phyloP scores from a whole-genome alignment of 2,888 invertebrate genomes.

The Conus canariensis region DNA sequence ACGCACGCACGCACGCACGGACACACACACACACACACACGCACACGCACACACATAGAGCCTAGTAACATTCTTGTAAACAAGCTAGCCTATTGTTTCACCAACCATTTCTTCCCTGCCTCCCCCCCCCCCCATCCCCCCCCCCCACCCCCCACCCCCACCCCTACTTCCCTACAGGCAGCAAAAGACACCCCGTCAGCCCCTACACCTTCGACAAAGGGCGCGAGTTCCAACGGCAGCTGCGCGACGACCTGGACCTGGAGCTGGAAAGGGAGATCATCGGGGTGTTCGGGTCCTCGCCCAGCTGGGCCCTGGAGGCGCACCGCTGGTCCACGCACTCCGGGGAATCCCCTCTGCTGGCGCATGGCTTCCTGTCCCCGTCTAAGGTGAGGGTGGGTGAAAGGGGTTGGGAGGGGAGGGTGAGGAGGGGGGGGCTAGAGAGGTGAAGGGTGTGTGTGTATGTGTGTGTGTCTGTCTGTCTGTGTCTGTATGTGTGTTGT shows the following conservation, averaged over 20 bases:
- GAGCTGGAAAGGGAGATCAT: constrained; percentile 56
- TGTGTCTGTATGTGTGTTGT: too few relatives aligned
- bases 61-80: not conserved
- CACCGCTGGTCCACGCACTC: constrained; percentile 65
- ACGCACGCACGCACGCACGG: too few relatives aligned
- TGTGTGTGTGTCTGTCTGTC: too few relatives aligned
- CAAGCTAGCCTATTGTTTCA: too few relatives aligned
- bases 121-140: too few relatives aligned
- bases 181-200: constrained; percentile 56
- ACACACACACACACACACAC: constrained; percentile 18
- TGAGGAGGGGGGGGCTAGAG: too few relatives aligned
- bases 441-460: too few relatives aligned
- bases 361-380: constrained; percentile 60
- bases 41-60: not conserved
- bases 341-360: constrained; percentile 69
- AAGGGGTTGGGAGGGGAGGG: too few relatives aligned
- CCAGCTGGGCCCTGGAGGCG: constrained; percentile 64
- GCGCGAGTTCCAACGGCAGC: constrained; percentile 53
- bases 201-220: constrained; percentile 56
- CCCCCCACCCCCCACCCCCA: too few relatives aligned
- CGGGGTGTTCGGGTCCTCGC: constrained; percentile 60
- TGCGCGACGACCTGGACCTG: constrained; percentile 47
- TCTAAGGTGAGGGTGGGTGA: constrained; percentile 57
- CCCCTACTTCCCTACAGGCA: not conserved
- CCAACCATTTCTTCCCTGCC: too few relatives aligned